Percentiles rank a stretch among this genome's conserved stretches.
These are phyloP conservation scores for Anadara kagoshimensis DNA, from an alignment of 1,140 invertebrate genomes.

Conservation along the genomic window DNA sequence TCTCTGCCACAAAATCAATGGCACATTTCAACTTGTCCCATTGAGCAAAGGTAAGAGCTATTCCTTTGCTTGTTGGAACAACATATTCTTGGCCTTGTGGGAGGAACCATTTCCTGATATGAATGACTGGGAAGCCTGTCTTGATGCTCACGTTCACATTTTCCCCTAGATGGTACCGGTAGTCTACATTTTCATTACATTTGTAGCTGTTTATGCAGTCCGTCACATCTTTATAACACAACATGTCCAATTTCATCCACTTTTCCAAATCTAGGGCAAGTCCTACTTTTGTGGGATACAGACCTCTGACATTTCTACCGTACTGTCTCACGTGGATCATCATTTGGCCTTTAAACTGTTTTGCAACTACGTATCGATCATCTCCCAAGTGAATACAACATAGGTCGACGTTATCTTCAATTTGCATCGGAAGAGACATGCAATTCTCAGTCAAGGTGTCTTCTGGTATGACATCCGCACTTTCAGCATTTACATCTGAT, in stretches of 20 bases:
- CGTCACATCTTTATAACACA: neutral
- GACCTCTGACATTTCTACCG: neutral
- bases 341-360: conserved; percentile 12
- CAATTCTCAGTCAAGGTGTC: too few relatives aligned
- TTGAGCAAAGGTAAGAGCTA: neutral
- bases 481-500: too few relatives aligned
- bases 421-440: too few relatives aligned
- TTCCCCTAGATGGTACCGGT: neutral
- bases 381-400: conserved; percentile 8
- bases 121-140: neutral
- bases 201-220: neutral
- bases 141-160: neutral
- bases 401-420: too few relatives aligned
- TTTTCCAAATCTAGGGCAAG: conserved; percentile 11
- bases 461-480: too few relatives aligned
- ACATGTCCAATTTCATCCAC: conserved; percentile 17
- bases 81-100: neutral
- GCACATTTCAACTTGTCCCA: neutral
- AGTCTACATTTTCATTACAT: neutral
- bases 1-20: neutral
- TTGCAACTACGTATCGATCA: conserved; percentile 2
- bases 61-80: conserved; percentile 5
- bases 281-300: conserved; percentile 22
- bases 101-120: neutral
- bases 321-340: conserved; percentile 24